Evolutionary conservation across 2,113 vertebrate genomes (phyloP).

Genomic region (Oplegnathus fasciatus): DNA sequence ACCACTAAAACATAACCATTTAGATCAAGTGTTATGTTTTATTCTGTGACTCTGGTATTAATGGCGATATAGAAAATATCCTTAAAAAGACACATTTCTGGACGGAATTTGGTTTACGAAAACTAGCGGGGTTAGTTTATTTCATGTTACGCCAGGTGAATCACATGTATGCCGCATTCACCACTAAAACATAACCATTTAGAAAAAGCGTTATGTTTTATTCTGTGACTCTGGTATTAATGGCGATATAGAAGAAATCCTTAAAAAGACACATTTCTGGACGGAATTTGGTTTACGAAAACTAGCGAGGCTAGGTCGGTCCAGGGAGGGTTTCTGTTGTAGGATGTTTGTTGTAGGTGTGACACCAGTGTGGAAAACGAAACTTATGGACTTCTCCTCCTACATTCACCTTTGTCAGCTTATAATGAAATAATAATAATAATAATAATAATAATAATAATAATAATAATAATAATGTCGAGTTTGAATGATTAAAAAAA

Average conservation of each 20-base stretch:
- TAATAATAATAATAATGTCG: background rate
- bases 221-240: accelerated
- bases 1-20: accelerated
- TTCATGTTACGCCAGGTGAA: background rate
- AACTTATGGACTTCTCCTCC: slow-evolving; percentile 13
- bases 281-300: background rate
- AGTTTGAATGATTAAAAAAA: background rate
- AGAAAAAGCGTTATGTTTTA: accelerated
- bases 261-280: background rate
- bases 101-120: too few species aligned
- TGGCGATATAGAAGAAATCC: background rate
- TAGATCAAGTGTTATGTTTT: accelerated
- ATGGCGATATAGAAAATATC: too few species aligned
- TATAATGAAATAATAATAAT: background rate
- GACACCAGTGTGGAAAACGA: slow-evolving; percentile 8
- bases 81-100: too few species aligned
- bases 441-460: background rate
- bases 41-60: background rate
- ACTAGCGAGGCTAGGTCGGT: too few species aligned
- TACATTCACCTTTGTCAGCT: background rate
- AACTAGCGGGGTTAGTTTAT: too few species aligned
- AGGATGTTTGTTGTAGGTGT: background rate
- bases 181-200: accelerated
- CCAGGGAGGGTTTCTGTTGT: background rate
- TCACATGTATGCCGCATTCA: background rate